Evolutionary conservation across 2,113 vertebrate species (phyloP).

Genomic region (Chloebia gouldiae): DNA sequence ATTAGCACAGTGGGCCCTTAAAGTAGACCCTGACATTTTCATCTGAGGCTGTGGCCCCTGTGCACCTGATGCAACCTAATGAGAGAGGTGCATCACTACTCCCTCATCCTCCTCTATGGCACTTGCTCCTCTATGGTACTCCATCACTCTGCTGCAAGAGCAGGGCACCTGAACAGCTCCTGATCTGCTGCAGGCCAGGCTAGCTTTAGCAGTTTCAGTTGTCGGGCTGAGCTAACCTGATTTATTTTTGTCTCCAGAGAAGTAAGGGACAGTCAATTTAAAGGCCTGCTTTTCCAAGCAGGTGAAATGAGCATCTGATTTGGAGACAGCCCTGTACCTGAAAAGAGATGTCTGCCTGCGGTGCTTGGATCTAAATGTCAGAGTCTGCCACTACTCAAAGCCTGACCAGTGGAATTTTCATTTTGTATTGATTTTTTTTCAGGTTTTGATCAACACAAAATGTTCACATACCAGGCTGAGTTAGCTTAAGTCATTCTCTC

Average conservation of each 20-base stretch:
- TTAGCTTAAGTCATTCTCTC: not conserved
- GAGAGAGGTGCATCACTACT: not conserved
- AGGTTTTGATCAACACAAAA: not conserved
- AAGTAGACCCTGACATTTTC: not conserved
- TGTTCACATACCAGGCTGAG: not conserved
- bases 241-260: not conserved
- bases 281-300: not conserved
- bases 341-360: not conserved
- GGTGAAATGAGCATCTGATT: not conserved
- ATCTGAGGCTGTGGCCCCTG: not conserved
- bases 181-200: not conserved
- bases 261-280: not conserved
- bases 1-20: not conserved
- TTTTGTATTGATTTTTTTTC: slow-evolving; percentile 15
- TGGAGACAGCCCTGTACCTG: not conserved
- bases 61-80: not conserved
- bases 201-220: not conserved
- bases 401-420: not conserved
- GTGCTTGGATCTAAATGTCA: not conserved
- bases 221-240: not conserved
- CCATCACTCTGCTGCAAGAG: not conserved
- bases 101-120: fast-evolving
- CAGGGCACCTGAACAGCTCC: not conserved
- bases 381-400: not conserved
- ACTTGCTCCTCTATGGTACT: no score